A percentile compares a stretch with the other conserved stretches of the same genome.
Evolutionary conservation across 2,113 vertebrate species (phyloP).

Genomic region (Elanoides forficatus): DNA sequence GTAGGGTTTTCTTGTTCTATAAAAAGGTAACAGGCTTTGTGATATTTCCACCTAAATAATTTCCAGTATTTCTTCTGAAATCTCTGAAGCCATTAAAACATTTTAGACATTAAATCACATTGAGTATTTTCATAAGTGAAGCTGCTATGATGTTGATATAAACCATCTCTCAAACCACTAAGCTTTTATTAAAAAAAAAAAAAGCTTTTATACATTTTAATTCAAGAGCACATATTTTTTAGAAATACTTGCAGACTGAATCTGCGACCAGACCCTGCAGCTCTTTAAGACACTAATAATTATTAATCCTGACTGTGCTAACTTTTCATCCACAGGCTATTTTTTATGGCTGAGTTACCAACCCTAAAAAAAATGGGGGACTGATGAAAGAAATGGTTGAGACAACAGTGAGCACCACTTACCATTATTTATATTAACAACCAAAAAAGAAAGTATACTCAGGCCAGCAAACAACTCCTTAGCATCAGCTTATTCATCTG

Average conservation of each 20-base stretch:
- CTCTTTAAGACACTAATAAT: not conserved
- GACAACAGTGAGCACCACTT: not conserved
- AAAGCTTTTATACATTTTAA: not conserved
- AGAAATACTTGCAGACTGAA: not conserved
- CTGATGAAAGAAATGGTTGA: not conserved
- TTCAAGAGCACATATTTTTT: not conserved
- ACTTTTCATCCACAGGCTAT: not conserved
- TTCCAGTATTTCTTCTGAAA: conserved; percentile 28
- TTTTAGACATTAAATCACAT: not conserved
- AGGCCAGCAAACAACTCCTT: not conserved
- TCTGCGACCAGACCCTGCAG: not conserved
- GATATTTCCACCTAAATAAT: not conserved
- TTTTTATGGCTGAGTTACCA: not conserved
- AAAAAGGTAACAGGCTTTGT: not conserved
- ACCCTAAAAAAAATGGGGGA: not conserved
- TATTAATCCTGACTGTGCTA: not conserved
- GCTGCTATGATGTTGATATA: not conserved
- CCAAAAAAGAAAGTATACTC: not conserved
- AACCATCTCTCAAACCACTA: not conserved
- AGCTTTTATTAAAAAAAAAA: not conserved
- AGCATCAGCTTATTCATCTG: not conserved
- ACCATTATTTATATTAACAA: not conserved
- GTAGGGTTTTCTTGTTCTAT: not conserved
- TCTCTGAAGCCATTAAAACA: not conserved
- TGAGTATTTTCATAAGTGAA: not conserved